Conservation (phyloP, 2,888 invertebrate species). For the Blera fallax region DNA sequence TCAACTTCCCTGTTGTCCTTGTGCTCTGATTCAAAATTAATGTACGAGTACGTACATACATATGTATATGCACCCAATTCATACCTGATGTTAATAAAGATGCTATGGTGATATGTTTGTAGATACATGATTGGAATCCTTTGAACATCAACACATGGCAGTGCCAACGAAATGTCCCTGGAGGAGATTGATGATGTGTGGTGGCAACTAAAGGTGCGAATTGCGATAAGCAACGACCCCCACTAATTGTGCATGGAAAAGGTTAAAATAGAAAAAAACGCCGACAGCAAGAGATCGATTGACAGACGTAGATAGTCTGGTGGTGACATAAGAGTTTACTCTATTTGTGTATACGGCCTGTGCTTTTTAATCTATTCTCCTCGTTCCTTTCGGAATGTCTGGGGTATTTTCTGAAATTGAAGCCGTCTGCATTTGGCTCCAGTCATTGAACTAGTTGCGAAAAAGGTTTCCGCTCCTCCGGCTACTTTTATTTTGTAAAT, state of each 20-base stretch:
- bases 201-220: conserved; percentile 45
- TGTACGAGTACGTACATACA: too few relatives aligned
- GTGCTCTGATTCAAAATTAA: conserved; percentile 54
- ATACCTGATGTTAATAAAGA: conserved; percentile 35
- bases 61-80: conserved; percentile 2
- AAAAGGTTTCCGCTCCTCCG: conserved; percentile 4
- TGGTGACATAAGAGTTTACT: conserved; percentile 20
- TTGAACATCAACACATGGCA: conserved; percentile 31
- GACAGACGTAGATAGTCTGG: conserved; percentile 12
- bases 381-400: conserved; percentile 25
- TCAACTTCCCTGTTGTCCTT: conserved; percentile 14
- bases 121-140: conserved; percentile 54
- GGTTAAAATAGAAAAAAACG: conserved; percentile 30
- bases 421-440: conserved; percentile 34
- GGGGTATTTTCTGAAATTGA: conserved; percentile 31
- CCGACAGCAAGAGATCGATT: conserved; percentile 37
- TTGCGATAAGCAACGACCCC: conserved; percentile 25
- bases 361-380: conserved; percentile 35
- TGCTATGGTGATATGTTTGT: conserved; percentile 15
- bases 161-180: conserved; percentile 42
- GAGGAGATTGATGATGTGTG: conserved; percentile 53
- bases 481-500: too few relatives aligned
- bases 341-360: conserved; percentile 23
- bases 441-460: conserved; percentile 37
- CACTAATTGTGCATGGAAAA: conserved; percentile 50